Evolutionary conservation across 37 sponge, comb jelly and placozoan genomes (phyloP), one percentile per base, ranked within the genome.

Genomic region (Beroe forskalii): DNA sequence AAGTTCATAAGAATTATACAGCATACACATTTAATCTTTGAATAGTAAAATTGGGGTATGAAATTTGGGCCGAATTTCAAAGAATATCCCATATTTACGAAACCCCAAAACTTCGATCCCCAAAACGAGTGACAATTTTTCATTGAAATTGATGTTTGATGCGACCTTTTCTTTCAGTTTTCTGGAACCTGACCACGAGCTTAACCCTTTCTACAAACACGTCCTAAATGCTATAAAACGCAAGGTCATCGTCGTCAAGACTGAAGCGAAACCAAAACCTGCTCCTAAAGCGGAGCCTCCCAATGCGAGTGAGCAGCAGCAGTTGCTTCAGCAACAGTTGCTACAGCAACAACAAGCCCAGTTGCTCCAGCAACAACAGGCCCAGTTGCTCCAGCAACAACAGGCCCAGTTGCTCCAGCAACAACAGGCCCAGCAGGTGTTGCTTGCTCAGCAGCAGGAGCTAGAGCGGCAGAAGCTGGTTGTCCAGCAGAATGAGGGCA

Each of bases 171-270:
- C 24, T 69, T 36, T 36, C 72, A 69, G 72, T 69, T 80, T 80
- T 43, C 86, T 80, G n/a, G 86, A 80, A 30, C 86, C 86, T 1
- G 86, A 44, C 4, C 44, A 80, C 55, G 86, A 80, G 27, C 30
- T 80, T 1, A 80, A 80, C 55, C 86, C 86, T n/a, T 80, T 80
- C 30, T 80, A 80, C 55, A 41, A 43, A 24, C 86, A 80, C 48
- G 86, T 80, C 1, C 86, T 80, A 1, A 43, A 48, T 44, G 86
- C 86, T n/a, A 44, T 80, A 42, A 80, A 80, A 44, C 55, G 86
- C 27, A 80, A 80, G 55, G 27, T 80, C 12, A 80, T 80, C 27
- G 86, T 80, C 1, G 86, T 80, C 1, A 39, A 80, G 22, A 44
- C 30, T 22, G 86, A 80, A 48, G 55, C 86, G 1, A 80, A 80